Evolutionary conservation across 2,113 vertebrate species (phyloP), one percentile per base, ranked within the genome.

Genomic region (Orthonyx spaldingii): DNA sequence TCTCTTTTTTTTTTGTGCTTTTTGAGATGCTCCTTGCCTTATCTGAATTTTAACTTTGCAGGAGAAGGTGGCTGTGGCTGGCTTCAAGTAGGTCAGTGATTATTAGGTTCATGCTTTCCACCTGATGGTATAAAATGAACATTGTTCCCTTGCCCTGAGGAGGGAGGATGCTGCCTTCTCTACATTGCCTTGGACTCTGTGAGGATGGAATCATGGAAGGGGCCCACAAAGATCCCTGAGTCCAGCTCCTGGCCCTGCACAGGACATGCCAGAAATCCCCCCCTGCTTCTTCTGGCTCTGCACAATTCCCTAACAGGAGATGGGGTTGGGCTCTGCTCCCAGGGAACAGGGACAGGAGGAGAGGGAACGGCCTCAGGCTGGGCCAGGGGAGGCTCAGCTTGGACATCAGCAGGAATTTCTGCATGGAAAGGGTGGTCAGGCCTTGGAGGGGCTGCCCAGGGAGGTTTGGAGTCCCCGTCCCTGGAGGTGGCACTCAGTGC

Each of bases 81-180:
- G 13, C 63, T 72, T 66, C 65, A 95, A 82, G 46, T 94, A 89
- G 91, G 93, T 89, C 93, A 95, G 49, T 87, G 68, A 89, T 92
- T 91, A 91, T 41, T 71, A 89, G 81, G 49, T 56, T 52, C 7
- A 5, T 84, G 56, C 46, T 55, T 90, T 90, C 42, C 79, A 49
- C 55, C 44, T 88, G 59, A 7, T 86, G 35, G 35, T 30, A 42
- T 55, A 46, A 84, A 96, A 53, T 50, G 26, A 88, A 47, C 5
- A 2, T 64, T 13, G 21, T 74, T 92, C 57, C 50, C 32, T 53
- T 83, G 39, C 32, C 53, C 28, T 13, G 1, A 61, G 82, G 23
- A 60, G 23, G 70, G 70, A 65, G 49, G 49, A 19, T 4, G 2
- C 22, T 76, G 44, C 70, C 44, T 22, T 75, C 9, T 49, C 65